Base-by-base conservation (phyloP, 1,140 invertebrate genomes). In the Argopecten irradians region DNA sequence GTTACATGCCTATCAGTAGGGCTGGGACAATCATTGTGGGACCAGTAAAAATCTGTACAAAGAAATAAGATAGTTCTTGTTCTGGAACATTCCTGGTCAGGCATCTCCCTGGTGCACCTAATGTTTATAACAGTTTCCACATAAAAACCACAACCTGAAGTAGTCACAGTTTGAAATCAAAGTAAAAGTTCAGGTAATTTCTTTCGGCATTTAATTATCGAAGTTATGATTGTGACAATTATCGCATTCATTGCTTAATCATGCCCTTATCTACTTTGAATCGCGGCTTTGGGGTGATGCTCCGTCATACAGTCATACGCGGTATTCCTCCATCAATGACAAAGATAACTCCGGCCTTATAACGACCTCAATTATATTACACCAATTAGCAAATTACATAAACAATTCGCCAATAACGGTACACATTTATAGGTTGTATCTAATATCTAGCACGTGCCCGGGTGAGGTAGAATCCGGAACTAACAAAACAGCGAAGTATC, bases 351-450 rank as follows among this genome's bases (percentile, higher is more conserved):
- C 19, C 55, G 1, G 22, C 28, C n/a, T 71, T 28, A 71, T n/a
- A 71, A 28, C 55, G 28, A 71, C 55, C 22, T n/a, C 55, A 71
- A 71, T 71, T 71, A 71, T 71, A 71, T n/a, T 71, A 71, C 16
- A 71, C 55, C 55, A 71, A 71, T 71, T 71, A 71, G 55, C 55
- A 71, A 71, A 71, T 71, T 71, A 71, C 55, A 71, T 71, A 71
- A 71, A 71, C 55, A 71, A 71, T 71, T 71, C 55, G 1, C 55
- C 55, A 71, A 71, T 71, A 71, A 71, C n/a, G 55, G 55, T 71
- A 71, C 55, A 71, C 55, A 71, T 71, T 71, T 71, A n/a, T 71
- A 28, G 55, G 55, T n/a, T 5, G 1, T 71, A 71, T 71, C 55
- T 71, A 71, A 71, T 71, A 71, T 71, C 55, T 71, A 71, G 28